Conservation (phyloP, 1,140 invertebrate genomes). For the Drosophila seguyi region DNA sequence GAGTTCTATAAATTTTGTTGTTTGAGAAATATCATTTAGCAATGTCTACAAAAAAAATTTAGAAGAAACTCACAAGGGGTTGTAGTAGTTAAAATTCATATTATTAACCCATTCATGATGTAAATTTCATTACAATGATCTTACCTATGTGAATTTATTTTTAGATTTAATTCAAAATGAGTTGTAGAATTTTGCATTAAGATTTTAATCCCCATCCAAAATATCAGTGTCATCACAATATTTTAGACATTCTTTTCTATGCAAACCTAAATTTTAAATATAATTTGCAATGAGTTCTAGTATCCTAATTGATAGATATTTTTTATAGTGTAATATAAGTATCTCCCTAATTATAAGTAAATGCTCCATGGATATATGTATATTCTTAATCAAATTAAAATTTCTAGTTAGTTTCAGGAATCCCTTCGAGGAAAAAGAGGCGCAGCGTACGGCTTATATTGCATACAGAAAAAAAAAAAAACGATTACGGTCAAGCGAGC, state of each 20-base stretch:
- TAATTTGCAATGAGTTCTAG: neutral
- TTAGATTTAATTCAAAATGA: no score
- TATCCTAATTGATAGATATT: neutral
- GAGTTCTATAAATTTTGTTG: no score
- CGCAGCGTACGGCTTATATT: conserved; percentile 53
- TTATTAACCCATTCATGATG: no score
- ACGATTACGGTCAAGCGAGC: conserved; percentile 45
- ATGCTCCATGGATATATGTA: no score
- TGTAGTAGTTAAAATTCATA: no score
- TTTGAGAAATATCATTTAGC: no score
- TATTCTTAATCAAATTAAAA: neutral
- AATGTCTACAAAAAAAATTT: no score
- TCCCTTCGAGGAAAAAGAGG: conserved; percentile 41
- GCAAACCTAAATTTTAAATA: neutral
- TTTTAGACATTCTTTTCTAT: neutral
- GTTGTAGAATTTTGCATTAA: neutral
- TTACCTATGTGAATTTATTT: neutral
- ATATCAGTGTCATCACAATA: neutral
- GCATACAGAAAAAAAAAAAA: conserved; percentile 49
- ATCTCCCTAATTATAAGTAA: no score
- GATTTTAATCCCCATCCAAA: neutral
- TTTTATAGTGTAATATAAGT: no score
- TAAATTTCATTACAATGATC: no score
- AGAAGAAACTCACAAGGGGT: no score
- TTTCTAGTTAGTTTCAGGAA: neutral